These are phyloP conservation scores for Pseudomyrmex sp. DNA, from an alignment of 1,140 invertebrate species.

Conservation along the genomic window DNA sequence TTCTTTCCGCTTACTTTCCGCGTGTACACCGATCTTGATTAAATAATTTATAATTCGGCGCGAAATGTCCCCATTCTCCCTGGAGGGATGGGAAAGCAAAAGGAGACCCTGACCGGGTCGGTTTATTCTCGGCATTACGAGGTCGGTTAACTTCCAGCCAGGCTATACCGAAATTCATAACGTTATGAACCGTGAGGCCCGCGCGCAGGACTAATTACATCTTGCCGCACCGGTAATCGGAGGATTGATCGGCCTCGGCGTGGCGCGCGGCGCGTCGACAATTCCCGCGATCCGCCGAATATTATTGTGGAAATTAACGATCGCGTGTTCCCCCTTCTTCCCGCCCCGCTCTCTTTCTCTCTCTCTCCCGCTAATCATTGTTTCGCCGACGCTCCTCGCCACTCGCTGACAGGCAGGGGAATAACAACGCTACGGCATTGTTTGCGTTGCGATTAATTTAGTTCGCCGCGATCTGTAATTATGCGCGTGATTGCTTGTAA, in stretches of 20 bases:
- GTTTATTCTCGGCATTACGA: conserved; percentile 71
- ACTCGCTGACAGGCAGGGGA: conserved; percentile 35
- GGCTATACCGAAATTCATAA: conserved; percentile 65
- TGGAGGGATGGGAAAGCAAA: not conserved
- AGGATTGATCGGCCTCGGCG: conserved; percentile 48
- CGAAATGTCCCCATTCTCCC: conserved; percentile 78
- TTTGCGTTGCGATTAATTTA: conserved; percentile 62
- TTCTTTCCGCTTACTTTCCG: conserved; percentile 79
- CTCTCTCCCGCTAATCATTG: conserved; percentile 30
- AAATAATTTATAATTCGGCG: conserved; percentile 83
- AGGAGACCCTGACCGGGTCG: not conserved
- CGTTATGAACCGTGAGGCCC: conserved; percentile 27
- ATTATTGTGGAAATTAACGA: conserved; percentile 56
- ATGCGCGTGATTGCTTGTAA: conserved; percentile 59
- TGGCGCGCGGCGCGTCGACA: conserved; percentile 37
- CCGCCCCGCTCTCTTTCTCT: not conserved
- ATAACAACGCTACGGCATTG: conserved; percentile 56
- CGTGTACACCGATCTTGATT: conserved; percentile 75
- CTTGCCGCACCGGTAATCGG: conserved; percentile 54
- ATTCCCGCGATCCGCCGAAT: conserved; percentile 41
- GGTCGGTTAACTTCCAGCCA: conserved; percentile 70
- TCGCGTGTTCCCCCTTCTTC: conserved; percentile 1
- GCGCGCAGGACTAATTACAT: conserved; percentile 56
- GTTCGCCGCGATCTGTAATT: conserved; percentile 56
- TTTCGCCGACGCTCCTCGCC: conserved; percentile 15